Evolutionary conservation across 2,888 invertebrate species (phyloP).

Genomic region (Ganaspis brasiliensis): DNA sequence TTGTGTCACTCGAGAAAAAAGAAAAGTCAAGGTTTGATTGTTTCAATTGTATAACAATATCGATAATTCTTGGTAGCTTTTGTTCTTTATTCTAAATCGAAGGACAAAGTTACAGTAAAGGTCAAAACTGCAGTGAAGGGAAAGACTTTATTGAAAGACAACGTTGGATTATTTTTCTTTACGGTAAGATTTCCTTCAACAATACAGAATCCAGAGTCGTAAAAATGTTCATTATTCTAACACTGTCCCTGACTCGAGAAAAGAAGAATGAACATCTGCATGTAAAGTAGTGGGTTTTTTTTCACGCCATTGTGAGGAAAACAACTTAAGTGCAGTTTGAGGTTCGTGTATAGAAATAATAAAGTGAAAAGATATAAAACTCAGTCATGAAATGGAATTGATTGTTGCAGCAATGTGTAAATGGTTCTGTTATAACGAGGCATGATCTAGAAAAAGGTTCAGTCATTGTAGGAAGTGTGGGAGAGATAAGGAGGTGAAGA

Average conservation of each 20-base stretch:
- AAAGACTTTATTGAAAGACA: not conserved
- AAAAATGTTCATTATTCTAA: not conserved
- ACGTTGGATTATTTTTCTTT: not conserved
- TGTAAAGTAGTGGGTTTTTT: not conserved
- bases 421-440: slow-evolving; percentile 25
- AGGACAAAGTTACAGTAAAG: slow-evolving; percentile 12
- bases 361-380: not conserved
- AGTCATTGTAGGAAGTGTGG: slow-evolving; percentile 40
- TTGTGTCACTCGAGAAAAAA: not conserved
- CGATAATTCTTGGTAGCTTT: not conserved
- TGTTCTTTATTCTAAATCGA: slow-evolving; percentile 6
- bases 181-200: not conserved
- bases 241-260: not conserved
- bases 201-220: not conserved
- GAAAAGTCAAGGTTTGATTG: slow-evolving; percentile 1
- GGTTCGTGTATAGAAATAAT: not conserved
- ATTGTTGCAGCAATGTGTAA: slow-evolving; percentile 2
- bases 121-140: slow-evolving; percentile 18
- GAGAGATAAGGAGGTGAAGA: slow-evolving; percentile 38
- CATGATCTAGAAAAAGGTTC: slow-evolving; percentile 34
- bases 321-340: not conserved
- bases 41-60: slow-evolving; percentile 14
- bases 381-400: not conserved
- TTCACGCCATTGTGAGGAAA: not conserved
- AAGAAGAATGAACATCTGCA: slow-evolving; percentile 6